Evolutionary conservation across 92 coral and sea anemone species (phyloP).

Genomic region (Pocillopora grandis): DNA sequence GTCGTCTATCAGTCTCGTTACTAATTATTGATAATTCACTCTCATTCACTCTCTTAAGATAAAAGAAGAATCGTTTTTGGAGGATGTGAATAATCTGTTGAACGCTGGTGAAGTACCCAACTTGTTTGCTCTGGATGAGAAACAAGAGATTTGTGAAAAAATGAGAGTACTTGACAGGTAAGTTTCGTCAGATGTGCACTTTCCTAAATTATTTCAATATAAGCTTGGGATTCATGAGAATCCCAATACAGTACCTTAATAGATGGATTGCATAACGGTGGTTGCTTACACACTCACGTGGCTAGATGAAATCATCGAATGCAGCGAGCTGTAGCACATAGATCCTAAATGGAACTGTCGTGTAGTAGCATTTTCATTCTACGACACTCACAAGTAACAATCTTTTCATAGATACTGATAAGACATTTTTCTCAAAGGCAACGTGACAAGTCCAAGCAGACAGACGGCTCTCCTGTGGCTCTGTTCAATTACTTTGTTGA

Average conservation of each 20-base stretch:
- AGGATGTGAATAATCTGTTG: conserved; percentile 94
- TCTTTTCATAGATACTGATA: no score
- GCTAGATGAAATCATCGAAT: background rate
- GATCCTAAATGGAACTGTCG: background rate
- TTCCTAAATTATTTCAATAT: no score
- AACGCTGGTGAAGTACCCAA: conserved; percentile 99
- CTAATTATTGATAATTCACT: no score
- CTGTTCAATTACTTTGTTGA: conserved; percentile 96
- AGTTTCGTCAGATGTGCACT: background rate
- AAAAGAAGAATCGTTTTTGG: conserved; percentile 97
- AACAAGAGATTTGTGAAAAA: conserved; percentile 98
- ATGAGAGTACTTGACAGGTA: conserved; percentile 97
- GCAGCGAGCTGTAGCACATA: background rate
- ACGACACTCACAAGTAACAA: no score
- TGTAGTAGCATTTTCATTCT: background rate
- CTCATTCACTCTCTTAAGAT: conserved; percentile 40
- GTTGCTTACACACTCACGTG: background rate
- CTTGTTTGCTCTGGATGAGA: conserved; percentile 94
- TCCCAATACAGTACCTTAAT: no score
- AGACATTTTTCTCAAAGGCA: conserved; percentile 58
- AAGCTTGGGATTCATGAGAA: no score
- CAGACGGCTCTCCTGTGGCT: conserved; percentile 97
- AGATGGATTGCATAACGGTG: background rate
- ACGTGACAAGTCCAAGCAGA: conserved; percentile 99
- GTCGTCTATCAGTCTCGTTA: no score